A percentile compares a stretch with the other conserved stretches of the same genome.
Conservation (phyloP, 2,797 vertebrate species). For the Phoebastria nigripes region DNA sequence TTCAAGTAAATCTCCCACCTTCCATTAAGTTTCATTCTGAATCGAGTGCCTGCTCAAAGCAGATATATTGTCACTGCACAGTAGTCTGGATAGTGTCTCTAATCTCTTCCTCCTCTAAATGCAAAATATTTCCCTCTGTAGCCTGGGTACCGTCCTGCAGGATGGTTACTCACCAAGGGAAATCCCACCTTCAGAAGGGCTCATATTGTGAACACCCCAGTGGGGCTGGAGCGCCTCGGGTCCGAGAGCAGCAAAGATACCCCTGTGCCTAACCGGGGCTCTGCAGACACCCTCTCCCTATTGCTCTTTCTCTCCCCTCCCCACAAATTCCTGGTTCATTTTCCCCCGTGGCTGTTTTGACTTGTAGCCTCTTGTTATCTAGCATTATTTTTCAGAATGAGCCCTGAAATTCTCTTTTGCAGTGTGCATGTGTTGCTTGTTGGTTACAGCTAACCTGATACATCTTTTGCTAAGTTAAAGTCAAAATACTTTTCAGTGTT, state of each 20-base stretch:
- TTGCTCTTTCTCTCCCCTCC: background rate
- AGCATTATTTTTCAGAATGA: background rate
- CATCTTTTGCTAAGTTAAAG: conserved; percentile 19
- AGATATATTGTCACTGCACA: background rate
- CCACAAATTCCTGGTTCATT: background rate
- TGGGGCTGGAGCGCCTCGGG: background rate
- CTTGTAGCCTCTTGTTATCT: background rate
- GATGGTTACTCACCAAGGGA: background rate
- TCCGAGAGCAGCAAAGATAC: background rate
- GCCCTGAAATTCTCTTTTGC: background rate
- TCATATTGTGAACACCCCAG: background rate
- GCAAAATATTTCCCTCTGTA: background rate
- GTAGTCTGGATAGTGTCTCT: background rate
- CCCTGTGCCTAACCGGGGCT: background rate
- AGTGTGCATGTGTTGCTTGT: background rate
- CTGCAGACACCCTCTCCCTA: background rate
- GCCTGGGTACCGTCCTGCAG: background rate
- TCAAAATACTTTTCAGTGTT: conserved; percentile 25
- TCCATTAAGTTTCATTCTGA: background rate
- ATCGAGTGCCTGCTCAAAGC: background rate
- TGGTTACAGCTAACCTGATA: conserved; percentile 25
- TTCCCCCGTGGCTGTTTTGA: background rate
- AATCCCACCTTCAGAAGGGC: background rate
- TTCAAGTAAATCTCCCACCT: background rate
- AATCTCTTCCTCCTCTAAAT: background rate